phyloP scores from a whole-genome alignment of 2,113 vertebrate genomes.

The Crotalus tigris region DNA sequence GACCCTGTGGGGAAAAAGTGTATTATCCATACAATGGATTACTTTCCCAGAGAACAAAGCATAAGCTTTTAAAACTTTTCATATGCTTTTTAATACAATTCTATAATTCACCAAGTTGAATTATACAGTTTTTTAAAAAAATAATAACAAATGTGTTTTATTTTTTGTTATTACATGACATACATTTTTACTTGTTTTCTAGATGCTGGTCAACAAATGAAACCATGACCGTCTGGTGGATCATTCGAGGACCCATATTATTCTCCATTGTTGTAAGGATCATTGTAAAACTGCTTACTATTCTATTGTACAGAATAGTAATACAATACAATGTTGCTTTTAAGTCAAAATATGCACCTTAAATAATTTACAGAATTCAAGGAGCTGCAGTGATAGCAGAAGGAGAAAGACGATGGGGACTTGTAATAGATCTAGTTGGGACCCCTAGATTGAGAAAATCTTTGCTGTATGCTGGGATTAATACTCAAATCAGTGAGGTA shows the following conservation, averaged over 20 bases:
- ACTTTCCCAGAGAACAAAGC: not conserved
- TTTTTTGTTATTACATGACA: not conserved
- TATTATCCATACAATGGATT: not conserved
- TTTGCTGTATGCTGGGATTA: not conserved
- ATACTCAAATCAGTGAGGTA: not conserved
- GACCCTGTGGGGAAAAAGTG: not conserved
- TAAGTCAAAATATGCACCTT: not conserved
- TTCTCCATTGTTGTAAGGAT: slow-evolving; percentile 83
- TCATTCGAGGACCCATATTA: slow-evolving; percentile 88
- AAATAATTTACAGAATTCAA: not conserved
- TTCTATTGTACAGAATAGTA: not conserved
- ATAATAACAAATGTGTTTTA: not conserved
- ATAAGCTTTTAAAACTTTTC: not conserved
- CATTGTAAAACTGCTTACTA: not conserved
- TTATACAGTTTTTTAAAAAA: not conserved
- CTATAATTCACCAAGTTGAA: not conserved
- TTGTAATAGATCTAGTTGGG: not conserved
- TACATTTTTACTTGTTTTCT: slow-evolving; percentile 9
- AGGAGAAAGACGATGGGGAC: not conserved
- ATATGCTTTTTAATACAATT: not conserved
- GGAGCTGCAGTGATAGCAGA: not conserved
- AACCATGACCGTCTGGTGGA: slow-evolving; percentile 89
- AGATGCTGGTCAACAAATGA: slow-evolving; percentile 87
- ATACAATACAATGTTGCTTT: not conserved
- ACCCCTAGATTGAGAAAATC: not conserved